Conservation (phyloP, 1,140 invertebrate species). For the Phymorhynchus buccinoides region DNA sequence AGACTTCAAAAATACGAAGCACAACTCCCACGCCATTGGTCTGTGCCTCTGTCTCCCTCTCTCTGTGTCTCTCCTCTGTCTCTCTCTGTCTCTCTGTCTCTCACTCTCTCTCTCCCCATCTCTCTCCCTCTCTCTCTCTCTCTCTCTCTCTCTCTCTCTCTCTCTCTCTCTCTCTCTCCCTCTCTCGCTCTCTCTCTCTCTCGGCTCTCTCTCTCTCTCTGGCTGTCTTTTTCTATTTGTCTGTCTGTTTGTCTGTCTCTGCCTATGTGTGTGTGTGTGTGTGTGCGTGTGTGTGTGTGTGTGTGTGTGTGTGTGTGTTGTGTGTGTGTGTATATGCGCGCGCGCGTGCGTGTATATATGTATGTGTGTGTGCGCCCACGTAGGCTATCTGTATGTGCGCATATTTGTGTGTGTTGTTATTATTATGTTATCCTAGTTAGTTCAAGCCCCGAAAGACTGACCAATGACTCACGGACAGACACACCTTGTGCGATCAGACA, state of each 20-base stretch:
- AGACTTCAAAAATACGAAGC: too few species aligned
- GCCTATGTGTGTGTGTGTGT: neutral
- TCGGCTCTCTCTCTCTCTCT: neutral
- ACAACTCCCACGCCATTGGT: too few species aligned
- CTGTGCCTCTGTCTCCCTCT: neutral
- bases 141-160: neutral
- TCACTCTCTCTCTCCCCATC: neutral
- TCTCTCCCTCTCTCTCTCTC: neutral
- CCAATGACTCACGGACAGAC: too few species aligned
- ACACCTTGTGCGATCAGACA: too few species aligned
- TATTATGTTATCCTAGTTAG: too few species aligned
- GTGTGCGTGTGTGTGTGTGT: neutral
- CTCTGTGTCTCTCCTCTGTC: neutral
- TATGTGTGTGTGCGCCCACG: too few species aligned
- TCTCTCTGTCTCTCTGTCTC: neutral
- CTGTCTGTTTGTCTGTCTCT: neutral
- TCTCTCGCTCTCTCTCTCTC: neutral
- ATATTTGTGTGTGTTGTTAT: too few species aligned
- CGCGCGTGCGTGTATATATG: neutral
- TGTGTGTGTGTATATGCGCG: neutral
- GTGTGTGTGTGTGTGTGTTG: neutral
- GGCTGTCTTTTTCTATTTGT: neutral
- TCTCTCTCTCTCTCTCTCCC: neutral
- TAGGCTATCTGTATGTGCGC: too few species aligned
- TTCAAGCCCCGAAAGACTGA: too few species aligned